phyloP scores from a whole-genome alignment of 2,797 vertebrate species.

The Anguilla marmorata region DNA sequence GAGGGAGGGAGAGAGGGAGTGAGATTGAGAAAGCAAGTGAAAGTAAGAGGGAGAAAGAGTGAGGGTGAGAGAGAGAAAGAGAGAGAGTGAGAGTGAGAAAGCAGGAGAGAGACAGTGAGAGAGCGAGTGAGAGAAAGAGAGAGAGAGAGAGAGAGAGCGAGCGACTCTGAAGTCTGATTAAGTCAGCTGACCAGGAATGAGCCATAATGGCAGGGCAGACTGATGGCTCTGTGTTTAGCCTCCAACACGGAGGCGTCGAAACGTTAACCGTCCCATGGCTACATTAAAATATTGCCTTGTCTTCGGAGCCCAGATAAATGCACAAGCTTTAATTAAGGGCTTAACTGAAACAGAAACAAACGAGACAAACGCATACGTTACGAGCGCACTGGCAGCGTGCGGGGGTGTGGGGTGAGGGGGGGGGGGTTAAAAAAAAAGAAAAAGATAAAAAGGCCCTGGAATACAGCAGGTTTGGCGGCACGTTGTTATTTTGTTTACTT shows the following conservation, averaged over 20 bases:
- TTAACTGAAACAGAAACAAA: conserved; percentile 40
- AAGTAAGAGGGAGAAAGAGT: neutral
- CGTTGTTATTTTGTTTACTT: conserved; percentile 57
- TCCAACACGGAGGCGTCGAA: neutral
- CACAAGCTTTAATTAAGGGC: neutral
- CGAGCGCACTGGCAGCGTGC: conserved; percentile 30
- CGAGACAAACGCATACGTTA: conserved; percentile 37
- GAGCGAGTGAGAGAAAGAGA: conserved; percentile 29
- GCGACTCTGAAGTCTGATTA: conserved; percentile 58
- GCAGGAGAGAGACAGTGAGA: neutral
- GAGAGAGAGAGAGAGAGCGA: neutral
- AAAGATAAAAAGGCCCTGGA: neutral
- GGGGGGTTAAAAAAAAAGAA: neutral
- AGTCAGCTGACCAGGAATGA: conserved; percentile 60
- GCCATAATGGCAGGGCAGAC: conserved; percentile 51
- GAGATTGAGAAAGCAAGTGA: neutral
- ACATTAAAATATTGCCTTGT: neutral
- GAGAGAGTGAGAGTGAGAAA: neutral
- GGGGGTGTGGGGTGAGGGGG: neutral
- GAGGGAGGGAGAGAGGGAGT: neutral
- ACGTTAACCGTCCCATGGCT: neutral
- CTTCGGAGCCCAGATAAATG: neutral
- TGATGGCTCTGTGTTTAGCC: conserved; percentile 52
- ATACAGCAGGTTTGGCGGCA: neutral
- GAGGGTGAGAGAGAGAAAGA: no score